Percentiles rank a stretch among this genome's conserved stretches.
Conservation (phyloP, 2,888 invertebrate genomes). For the Bruchidius siliquastri region DNA sequence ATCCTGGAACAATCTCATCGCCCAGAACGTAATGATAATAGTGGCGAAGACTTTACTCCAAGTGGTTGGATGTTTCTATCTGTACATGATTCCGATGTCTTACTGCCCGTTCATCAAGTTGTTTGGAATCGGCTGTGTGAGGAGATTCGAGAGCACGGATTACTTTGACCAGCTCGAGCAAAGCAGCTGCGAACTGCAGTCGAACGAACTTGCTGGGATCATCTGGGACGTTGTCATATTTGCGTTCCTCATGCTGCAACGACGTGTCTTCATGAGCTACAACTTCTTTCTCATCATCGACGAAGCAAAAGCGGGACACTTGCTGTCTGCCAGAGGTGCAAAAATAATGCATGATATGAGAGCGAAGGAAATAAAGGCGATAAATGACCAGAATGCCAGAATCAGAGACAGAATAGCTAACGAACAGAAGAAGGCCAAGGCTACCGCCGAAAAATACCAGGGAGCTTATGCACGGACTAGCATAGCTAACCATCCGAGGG, state of each 20-base stretch:
- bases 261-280: not conserved
- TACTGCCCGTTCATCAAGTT: not conserved
- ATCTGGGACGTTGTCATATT: not conserved
- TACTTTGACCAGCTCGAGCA: not conserved
- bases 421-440: not conserved
- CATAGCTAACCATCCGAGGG: not conserved
- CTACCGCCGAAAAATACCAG: not conserved
- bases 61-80: not conserved
- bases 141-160: not conserved
- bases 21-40: not conserved
- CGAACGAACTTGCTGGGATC: not conserved
- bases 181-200: not conserved
- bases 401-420: not conserved
- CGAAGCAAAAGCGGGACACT: not conserved
- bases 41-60: not conserved
- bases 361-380: not conserved
- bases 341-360: not conserved
- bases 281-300: not conserved
- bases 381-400: not conserved
- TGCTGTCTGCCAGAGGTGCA: not conserved
- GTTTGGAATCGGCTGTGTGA: not conserved
- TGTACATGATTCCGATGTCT: not conserved
- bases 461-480: not conserved
- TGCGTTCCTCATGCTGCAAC: not conserved
- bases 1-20: not conserved